These are phyloP conservation scores for Uloborus diversus DNA, from an alignment of 1,140 invertebrate species.

Conservation along the genomic window DNA sequence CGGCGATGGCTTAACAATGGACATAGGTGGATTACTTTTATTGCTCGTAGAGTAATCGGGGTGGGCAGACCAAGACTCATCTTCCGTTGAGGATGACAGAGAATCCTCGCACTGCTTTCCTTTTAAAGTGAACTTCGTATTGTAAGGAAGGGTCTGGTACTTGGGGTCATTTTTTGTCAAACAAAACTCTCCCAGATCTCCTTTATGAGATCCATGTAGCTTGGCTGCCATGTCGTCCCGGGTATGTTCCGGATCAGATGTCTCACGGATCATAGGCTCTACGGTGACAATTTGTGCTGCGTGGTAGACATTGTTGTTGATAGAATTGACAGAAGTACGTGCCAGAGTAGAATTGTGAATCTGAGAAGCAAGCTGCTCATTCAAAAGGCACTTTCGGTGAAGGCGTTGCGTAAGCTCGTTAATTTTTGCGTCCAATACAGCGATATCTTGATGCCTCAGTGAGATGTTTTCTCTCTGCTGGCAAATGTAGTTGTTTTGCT, in stretches of 20 bases:
- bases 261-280: constrained; percentile 82
- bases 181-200: constrained; percentile 63
- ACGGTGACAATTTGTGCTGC: constrained; percentile 77
- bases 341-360: constrained; percentile 65
- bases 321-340: neutral
- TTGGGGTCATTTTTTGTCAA: constrained; percentile 89
- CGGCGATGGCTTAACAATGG: constrained; percentile 17
- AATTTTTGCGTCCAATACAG: constrained; percentile 89
- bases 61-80: constrained; percentile 32
- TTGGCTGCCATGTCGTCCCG: constrained; percentile 62
- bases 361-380: constrained; percentile 84
- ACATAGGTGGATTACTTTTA: constrained; percentile 1
- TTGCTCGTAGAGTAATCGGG: constrained; percentile 12
- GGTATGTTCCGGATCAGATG: constrained; percentile 55
- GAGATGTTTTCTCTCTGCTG: constrained; percentile 86
- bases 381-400: constrained; percentile 84
- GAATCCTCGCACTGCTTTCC: constrained; percentile 40
- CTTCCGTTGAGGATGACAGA: constrained; percentile 28
- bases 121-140: constrained; percentile 75
- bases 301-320: constrained; percentile 21
- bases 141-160: constrained; percentile 91
- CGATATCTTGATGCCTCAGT: constrained; percentile 87
- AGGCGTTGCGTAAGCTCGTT: constrained; percentile 90
- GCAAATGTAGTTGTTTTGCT: constrained; percentile 86
- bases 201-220: constrained; percentile 12